These are phyloP conservation scores for Catonia carolina DNA, from an alignment of 2,888 invertebrate species.

Conservation along the genomic window DNA sequence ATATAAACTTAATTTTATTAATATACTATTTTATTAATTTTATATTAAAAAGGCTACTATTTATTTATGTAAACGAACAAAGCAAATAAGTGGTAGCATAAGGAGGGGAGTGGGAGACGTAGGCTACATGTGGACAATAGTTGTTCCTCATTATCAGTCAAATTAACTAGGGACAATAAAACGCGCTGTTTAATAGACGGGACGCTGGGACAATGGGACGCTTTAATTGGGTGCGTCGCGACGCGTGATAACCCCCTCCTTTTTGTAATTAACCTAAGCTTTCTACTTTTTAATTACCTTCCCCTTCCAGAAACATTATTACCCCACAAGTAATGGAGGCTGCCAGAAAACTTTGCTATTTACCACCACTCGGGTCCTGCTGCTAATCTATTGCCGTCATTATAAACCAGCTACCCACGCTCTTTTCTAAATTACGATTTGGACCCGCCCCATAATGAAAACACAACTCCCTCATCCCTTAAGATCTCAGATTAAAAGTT, in stretches of 20 bases:
- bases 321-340: constrained; percentile 13
- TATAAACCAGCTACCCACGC: constrained; percentile 11
- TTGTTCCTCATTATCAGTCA: constrained; percentile 12
- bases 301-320: constrained; percentile 12
- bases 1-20: no score
- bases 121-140: not conserved
- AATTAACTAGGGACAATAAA: constrained; percentile 13
- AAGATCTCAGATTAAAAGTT: constrained; percentile 11
- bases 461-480: constrained; percentile 8
- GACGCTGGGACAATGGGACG: constrained; percentile 8
- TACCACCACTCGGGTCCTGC: constrained; percentile 3
- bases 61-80: no score
- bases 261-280: constrained; percentile 31
- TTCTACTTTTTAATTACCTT: constrained; percentile 30
- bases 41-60: no score
- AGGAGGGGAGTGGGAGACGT: not conserved
- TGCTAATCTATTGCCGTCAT: constrained; percentile 14
- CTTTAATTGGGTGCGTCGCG: constrained; percentile 13
- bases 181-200: constrained; percentile 14
- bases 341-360: constrained; percentile 13
- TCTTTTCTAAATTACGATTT: constrained; percentile 15
- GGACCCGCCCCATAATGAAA: constrained; percentile 6
- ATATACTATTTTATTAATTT: no score
- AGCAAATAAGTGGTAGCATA: no score
- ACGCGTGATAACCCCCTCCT: constrained; percentile 11